Evolutionary conservation across 2,888 invertebrate genomes (phyloP), one percentile per base, ranked within the genome.

Genomic region (Aphodius granarius): DNA sequence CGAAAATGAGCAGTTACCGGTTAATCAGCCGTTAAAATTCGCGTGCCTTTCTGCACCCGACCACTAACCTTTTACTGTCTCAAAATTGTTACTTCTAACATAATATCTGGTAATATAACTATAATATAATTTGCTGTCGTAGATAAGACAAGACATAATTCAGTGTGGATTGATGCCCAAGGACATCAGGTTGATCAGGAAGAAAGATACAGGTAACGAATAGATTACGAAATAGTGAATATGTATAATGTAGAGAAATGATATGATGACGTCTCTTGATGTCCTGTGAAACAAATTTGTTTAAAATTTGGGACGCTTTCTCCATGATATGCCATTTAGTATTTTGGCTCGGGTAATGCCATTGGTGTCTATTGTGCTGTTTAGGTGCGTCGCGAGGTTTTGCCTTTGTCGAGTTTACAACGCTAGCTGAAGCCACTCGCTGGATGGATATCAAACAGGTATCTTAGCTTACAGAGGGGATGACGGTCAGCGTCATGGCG

Each of bases 361-460:
- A 86, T 86, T 86, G 85, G 86, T 87, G 84, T 87, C 85, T 87
- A 86, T 86, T 87, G 86, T 87, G 86, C 89, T 91, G 90, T 96
- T 96, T 92, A 95, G 96, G 96, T 92, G 92, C 93, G 88, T 94
- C 95, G 89, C 91, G 94, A 87, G 94, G 94, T 86, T 95, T 95
- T 91, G 95, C 94, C 87, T 95, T 95, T 92, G 95, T 97, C 90
- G 97, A 97, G 92, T 97, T 97, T 92, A 91, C 93, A 88, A 93
- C 94, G 88, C 91, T 94, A 88, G 92, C 92, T 88, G 95, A 96
- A 90, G 96, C 97, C 86, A 92, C 92, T 87, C 92, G 92, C 87
- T 96, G 96, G 95, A 96, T 97, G 94, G 95, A 96, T 88, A 90
- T 92, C 89, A 95, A 95, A 91, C 94, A 96, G 93, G 95, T 94